Conservation (phyloP, 1,140 invertebrate species). For the Zeugodacus cucurbitae region DNA sequence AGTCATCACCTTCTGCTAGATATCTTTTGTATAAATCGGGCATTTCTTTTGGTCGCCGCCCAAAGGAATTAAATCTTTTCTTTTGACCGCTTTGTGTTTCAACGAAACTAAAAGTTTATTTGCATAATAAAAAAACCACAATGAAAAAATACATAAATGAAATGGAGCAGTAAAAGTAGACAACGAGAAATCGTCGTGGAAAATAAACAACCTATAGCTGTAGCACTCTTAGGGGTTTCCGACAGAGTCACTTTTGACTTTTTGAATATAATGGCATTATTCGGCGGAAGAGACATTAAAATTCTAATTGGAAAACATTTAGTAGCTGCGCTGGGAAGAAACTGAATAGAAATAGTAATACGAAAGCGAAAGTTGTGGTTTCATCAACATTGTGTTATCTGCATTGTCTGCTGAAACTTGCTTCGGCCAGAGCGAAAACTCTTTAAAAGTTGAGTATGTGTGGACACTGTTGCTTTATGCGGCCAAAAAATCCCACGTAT, state of each 20-base stretch:
- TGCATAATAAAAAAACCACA: neutral
- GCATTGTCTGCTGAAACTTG: neutral
- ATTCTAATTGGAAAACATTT: neutral
- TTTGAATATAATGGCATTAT: neutral
- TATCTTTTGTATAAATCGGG: neutral
- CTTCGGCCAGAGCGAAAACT: too few species aligned
- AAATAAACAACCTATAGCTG: neutral
- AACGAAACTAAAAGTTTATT: slow-evolving; percentile 18
- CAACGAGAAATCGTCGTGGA: neutral
- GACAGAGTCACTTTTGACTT: neutral
- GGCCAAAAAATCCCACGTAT: too few species aligned
- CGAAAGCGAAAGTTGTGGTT: neutral
- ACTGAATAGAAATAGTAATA: neutral
- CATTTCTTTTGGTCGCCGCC: neutral
- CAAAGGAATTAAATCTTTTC: neutral
- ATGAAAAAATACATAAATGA: neutral
- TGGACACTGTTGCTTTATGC: too few species aligned
- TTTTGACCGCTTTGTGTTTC: neutral
- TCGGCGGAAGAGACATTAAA: neutral
- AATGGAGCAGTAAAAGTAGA: neutral
- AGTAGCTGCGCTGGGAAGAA: too few species aligned
- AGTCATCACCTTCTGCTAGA: neutral
- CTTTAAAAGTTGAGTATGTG: too few species aligned
- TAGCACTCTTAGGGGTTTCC: too few species aligned
- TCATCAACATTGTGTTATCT: neutral